Conservation (phyloP, 2,113 vertebrate species). For the Semnornis frantzii region DNA sequence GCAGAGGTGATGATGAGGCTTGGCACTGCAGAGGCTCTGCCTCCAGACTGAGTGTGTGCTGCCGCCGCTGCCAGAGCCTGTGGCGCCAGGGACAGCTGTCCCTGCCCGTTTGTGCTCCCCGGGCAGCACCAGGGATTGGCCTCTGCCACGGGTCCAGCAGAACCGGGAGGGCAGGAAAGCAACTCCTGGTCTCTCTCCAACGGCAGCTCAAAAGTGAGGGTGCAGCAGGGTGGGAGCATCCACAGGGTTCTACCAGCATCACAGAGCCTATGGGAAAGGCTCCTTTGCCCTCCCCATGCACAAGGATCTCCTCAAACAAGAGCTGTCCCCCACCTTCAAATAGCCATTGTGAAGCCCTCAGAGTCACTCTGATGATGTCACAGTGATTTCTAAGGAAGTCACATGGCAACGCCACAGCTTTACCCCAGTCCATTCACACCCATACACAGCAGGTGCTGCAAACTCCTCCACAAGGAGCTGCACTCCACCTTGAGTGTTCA, state of each 20-base stretch:
- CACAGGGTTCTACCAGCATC: too few species aligned
- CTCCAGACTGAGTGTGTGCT: background rate
- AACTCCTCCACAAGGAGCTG: too few species aligned
- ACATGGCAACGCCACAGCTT: too few species aligned
- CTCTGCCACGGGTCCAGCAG: background rate
- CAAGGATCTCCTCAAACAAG: accelerated
- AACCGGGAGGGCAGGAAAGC: background rate
- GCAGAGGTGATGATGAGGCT: background rate
- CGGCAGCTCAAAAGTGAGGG: background rate
- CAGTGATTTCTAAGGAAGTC: background rate
- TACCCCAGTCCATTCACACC: background rate
- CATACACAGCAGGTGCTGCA: too few species aligned
- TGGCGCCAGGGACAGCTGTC: background rate
- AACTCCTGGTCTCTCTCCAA: background rate
- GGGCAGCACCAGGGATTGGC: background rate
- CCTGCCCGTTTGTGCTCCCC: background rate
- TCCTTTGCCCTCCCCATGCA: background rate
- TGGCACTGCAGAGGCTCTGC: background rate
- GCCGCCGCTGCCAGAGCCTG: background rate
- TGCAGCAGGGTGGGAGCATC: background rate
- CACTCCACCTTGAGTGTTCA: too few species aligned
- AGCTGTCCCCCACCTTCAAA: accelerated
- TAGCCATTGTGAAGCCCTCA: too few species aligned
- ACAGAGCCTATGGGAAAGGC: background rate
- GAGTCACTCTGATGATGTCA: background rate